Base-by-base conservation (phyloP, 2,888 invertebrate genomes). In the Ectobius pallidus region DNA sequence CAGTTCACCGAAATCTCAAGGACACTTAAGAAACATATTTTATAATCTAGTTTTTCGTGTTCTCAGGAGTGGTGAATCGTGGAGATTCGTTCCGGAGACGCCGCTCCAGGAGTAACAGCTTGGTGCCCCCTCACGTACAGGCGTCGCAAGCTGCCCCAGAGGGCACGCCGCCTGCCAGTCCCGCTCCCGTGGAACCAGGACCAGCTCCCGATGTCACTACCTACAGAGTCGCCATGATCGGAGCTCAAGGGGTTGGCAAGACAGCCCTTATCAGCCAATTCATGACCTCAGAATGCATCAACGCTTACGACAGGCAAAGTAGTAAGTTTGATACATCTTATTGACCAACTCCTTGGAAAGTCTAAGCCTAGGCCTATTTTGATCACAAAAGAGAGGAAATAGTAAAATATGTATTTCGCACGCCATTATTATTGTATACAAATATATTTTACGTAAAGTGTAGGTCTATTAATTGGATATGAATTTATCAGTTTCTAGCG, bases 221-320 rank as follows among this genome's bases (percentile, higher is more conserved):
- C 72, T 90, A 89, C 82, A 85, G 84, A 11, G 94, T 96, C 11
- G 91, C 92, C 52, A 90, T 94, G 86, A 83, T 94, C 2, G 94
- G 94, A 1, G 90, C 92, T 0, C 88, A 90, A 4, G 93, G 93
- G 0, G 94, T 94, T 46, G 95, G 95, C 69, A 95, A 96, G 84
- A 91, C 93, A 0, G 92, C 95, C 0, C 87, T 95, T 9, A 89
- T 94, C 81, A 91, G 91, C 79, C 95, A 95, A 84, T 94, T 97
- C 81, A 94, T 94, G 87, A 96, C 96, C 73, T 95, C 95, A 78
- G 96, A 96, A 82, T 95, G 95, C 82, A 95, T 96, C 80, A 96
- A 96, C 81, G 95, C 96, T 34, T 96, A 96, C 82, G 96, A 96
- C 80, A 89, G 94, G 80, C 94, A 91, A 78, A 88, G 91, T 86